Base-by-base conservation (phyloP, 2,888 invertebrate species). In the Mylabris sibirica region DNA sequence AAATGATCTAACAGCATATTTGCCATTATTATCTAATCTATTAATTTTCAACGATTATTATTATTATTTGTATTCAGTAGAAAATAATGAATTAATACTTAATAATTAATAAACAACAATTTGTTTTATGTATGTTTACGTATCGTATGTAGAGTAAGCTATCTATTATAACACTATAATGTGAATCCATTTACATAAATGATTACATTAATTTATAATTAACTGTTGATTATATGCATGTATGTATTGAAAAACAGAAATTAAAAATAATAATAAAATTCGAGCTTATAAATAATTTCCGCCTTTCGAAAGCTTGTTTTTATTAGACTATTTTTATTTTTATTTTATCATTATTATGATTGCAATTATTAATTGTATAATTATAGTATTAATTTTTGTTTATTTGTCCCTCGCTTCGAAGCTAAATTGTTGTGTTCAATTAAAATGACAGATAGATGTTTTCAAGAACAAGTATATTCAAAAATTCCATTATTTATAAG, bases 191-290 rank as follows among this genome's bases (percentile, higher is more conserved):
- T 53, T 53, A 53, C 22, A 53, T 53, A 53, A 53, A 53, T 53
- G 24, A 53, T 53, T 53, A 24, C 53, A 53, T 53, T 53, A 24
- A 53, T 53, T 53, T 53, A 24, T 22, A 53, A 53, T 53, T 53
- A 53, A 53, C 5, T 53, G 22, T 11, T 53, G 53, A 53, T 53
- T 53, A 53, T 12, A 24, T 22, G 20, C 22, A 20, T 49, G 49
- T 5, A 49, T 20, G 9, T 22, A 49, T 49, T 20, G 6, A 11
- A 20, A 49, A 20, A 12, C 8, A n/a, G n/a, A n/a, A 30, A 30
- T 8, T 30, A 30, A 30, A 30, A 30, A 30, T 6, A 30, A 30
- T 30, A 30, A 30, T 30, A 30, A 53, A 22, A 53, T 12, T 53
- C 12, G 12, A 53, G 24, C 22, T 53, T 24, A 24, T 12, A 12